Percentiles rank a stretch among this genome's conserved stretches.
Evolutionary conservation across 2,113 vertebrate genomes (phyloP).

Genomic region (Chionomys nivalis): DNA sequence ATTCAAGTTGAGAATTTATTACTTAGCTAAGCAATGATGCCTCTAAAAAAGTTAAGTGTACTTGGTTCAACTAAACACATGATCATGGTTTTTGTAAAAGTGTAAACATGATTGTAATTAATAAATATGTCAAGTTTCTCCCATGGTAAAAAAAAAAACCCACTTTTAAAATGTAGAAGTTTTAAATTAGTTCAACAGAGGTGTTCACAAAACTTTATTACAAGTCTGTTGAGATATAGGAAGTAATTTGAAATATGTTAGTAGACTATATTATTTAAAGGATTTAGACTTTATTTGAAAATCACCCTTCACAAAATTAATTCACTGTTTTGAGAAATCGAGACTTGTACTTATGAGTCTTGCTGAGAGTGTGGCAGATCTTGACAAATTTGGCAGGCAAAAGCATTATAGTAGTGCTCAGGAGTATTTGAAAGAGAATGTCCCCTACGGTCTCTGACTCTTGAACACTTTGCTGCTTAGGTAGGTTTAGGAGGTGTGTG

Average conservation of each 20-base stretch:
- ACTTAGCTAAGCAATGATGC: conserved; percentile 27
- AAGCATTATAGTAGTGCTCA: neutral
- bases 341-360: neutral
- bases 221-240: neutral
- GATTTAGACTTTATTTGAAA: conserved; percentile 51
- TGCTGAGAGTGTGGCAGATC: neutral
- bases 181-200: neutral
- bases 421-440: neutral
- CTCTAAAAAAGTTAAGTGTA: conserved; percentile 24
- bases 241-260: neutral
- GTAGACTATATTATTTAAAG: neutral
- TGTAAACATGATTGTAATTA: conserved; percentile 1
- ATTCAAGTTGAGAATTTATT: conserved; percentile 48
- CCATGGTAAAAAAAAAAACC: neutral
- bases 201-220: neutral
- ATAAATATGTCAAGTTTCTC: neutral
- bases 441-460: neutral
- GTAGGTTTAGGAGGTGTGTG: neutral
- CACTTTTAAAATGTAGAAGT: neutral
- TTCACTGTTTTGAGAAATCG: conserved; percentile 24
- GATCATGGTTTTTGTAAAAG: conserved; percentile 5
- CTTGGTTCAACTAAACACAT: conserved; percentile 5
- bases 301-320: neutral
- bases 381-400: neutral
- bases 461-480: neutral